Conservation (phyloP, 92 coral and sea anemone species). For the Palythoa heliodiscus region DNA sequence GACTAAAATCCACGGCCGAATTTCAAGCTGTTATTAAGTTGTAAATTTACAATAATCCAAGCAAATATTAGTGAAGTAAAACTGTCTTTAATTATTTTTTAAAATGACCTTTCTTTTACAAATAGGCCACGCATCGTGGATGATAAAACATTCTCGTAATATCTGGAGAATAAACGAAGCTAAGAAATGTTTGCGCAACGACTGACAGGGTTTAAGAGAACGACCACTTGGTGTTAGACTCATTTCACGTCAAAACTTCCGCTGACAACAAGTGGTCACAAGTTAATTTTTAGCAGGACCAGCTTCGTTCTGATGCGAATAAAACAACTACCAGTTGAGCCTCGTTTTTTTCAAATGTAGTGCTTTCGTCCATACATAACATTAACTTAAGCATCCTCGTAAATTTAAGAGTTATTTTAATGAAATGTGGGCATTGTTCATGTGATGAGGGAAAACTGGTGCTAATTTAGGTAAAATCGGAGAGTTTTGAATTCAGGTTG, state of each 20-base stretch:
- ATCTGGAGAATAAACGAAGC: conserved; percentile 5
- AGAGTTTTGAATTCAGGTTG: no score
- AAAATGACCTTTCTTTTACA: not conserved
- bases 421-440: no score
- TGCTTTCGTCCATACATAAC: no score
- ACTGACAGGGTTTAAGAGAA: not conserved
- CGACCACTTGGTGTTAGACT: no score
- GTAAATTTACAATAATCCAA: conserved; percentile 12
- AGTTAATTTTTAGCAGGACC: not conserved
- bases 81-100: not conserved
- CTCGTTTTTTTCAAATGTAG: no score
- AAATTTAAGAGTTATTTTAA: no score
- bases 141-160: not conserved
- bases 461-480: no score
- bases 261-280: not conserved
- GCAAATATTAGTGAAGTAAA: not conserved
- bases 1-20: not conserved
- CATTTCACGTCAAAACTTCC: no score
- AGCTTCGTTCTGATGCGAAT: no score
- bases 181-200: not conserved
- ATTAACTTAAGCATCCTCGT: no score
- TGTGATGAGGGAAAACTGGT: no score
- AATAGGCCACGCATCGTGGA: not conserved
- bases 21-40: not conserved
- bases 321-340: no score